phyloP scores from a whole-genome alignment of 1,140 invertebrate species.

The Zaprionus tsacasi region DNA sequence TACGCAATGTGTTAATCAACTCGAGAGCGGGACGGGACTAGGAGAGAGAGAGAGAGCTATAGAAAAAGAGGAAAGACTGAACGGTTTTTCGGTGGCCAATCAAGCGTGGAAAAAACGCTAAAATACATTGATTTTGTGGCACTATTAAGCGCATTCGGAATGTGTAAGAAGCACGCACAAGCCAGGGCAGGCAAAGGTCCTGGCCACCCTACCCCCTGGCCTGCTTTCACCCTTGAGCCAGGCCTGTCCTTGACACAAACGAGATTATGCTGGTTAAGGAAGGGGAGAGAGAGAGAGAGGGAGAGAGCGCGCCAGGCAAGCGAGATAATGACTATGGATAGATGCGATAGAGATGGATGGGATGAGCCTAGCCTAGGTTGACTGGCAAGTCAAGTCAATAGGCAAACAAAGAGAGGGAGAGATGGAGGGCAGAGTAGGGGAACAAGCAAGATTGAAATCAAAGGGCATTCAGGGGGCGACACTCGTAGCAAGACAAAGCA shows the following conservation, averaged over 20 bases:
- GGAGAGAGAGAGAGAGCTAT: neutral
- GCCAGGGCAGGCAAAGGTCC: slow-evolving; percentile 31
- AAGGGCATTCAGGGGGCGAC: slow-evolving; percentile 60
- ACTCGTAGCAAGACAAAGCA: neutral
- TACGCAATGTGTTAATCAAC: slow-evolving; percentile 70
- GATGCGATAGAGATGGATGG: slow-evolving; percentile 19
- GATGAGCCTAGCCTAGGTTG: slow-evolving; percentile 15
- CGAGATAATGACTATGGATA: slow-evolving; percentile 73
- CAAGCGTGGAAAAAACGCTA: slow-evolving; percentile 61
- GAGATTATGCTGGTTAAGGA: slow-evolving; percentile 71
- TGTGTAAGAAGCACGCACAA: slow-evolving; percentile 65
- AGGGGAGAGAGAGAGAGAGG: too few relatives aligned
- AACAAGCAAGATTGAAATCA: slow-evolving; percentile 63
- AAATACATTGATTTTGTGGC: slow-evolving; percentile 76
- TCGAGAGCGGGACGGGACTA: neutral
- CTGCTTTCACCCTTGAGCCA: neutral
- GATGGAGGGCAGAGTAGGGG: neutral
- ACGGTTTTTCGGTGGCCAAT: slow-evolving; percentile 28
- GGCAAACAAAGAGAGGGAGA: slow-evolving; percentile 2
- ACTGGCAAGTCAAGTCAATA: slow-evolving; percentile 15
- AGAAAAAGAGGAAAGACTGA: neutral
- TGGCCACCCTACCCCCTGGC: neutral
- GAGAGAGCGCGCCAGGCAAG: slow-evolving; percentile 10
- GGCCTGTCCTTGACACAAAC: slow-evolving; percentile 52
- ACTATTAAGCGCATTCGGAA: slow-evolving; percentile 68